Base-by-base conservation (phyloP, 2,888 invertebrate genomes). In the Eugnorisma glareosa region DNA sequence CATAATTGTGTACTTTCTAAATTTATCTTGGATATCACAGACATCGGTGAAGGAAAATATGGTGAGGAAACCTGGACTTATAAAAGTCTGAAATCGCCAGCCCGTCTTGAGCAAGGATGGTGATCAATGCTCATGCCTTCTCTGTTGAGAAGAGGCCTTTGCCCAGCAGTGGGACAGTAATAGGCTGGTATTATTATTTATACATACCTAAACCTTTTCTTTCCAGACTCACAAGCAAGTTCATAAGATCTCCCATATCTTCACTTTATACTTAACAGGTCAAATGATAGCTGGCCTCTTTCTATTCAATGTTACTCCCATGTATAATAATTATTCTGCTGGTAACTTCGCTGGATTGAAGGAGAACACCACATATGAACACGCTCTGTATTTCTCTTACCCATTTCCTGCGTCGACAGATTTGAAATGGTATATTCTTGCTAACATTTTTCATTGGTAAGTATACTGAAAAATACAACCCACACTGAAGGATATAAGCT, bases 361-460 rank as follows among this genome's bases (percentile, higher is more conserved):
- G 40, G 66, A 67, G 35, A 82, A 89, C 35, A 31, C 70, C 28
- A 84, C 86, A 1, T 86, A 75, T 37, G 83, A 89, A 18, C 85
- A 83, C 1, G 73, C 89, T 8, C 75, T 85, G 0, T 88, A 88
- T 59, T 73, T 69, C 3, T 67, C 79, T 1, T 77, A 84, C 43
- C 82, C 89, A 1, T 85, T 89, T 21, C 59, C 86, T 61, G 69
- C 40, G 0, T 80, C 80, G 0, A 81, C 78, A n/a, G 73, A 81
- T 40, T 64, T 74, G 0, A 59, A 51, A 28, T 85, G 69, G 43
- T 86, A 89, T 45, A 40, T 85, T 61, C 0, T 75, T 13, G 35
- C 69, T 11, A 82, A 63, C 59, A n/a, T 82, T 28, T n/a, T 66
- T 3, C 77, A 86, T 74, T 81, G 86, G 82, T 86, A 72, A 82